Evolutionary conservation across 1,140 invertebrate species (phyloP).

Genomic region (Amphibalanus amphitrite): DNA sequence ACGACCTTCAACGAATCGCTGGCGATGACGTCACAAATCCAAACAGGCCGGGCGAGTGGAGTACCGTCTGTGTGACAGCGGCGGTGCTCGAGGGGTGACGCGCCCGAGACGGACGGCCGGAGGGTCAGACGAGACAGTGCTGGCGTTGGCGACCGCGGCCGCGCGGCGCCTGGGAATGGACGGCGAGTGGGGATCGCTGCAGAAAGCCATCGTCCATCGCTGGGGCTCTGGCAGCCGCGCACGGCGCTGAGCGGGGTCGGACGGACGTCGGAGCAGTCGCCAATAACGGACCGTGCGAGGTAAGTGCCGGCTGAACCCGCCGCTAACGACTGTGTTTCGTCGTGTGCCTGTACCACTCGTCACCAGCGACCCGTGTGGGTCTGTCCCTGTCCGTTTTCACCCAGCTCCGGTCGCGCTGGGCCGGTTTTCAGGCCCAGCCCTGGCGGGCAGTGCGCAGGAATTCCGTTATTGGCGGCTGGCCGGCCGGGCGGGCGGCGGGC

Average conservation of each 20-base stretch:
- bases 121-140: neutral
- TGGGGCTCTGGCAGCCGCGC: neutral
- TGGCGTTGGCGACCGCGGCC: neutral
- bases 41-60: conserved; percentile 1
- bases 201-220: neutral
- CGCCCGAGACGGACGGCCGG: too few species aligned
- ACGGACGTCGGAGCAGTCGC: neutral
- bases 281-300: neutral
- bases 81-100: neutral
- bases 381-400: neutral
- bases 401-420: too few species aligned
- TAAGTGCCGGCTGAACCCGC: neutral
- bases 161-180: neutral
- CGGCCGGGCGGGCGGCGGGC: too few species aligned
- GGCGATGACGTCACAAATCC: neutral
- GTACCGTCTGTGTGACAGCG: neutral
- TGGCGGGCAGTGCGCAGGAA: neutral
- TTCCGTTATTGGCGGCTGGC: neutral
- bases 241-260: neutral
- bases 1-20: conserved; percentile 1
- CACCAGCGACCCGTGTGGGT: neutral
- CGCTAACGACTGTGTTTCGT: neutral
- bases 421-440: neutral
- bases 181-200: neutral
- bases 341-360: neutral